Base-by-base conservation (phyloP, 2,797 vertebrate species). In the Paramormyrops hopkinsi region DNA sequence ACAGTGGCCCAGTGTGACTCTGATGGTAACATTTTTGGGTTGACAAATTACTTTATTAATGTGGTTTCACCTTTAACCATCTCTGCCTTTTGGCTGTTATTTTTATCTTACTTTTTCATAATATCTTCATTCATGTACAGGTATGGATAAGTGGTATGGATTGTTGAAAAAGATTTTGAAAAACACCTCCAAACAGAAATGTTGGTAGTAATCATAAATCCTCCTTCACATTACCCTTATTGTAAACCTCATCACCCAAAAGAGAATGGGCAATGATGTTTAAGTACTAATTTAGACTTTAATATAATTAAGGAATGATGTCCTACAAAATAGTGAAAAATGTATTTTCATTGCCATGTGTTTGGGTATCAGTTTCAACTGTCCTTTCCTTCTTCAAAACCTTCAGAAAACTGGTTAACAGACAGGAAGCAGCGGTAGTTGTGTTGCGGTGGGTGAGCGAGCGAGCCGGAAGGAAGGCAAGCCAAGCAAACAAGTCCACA, bases 241-340 rank as follows among this genome's bases (percentile, higher is more conserved):
- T 14, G n/a, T 41, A 86, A 86, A 62, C 59, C 41, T 65, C 82
- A 53, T 86, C 50, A 73, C 83, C 65, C 14, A 86, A 17, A 46
- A 65, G 59, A 53, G 33, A 41, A 51, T 7, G 46, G 53, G n/a
- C 29, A n/a, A 37, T 53, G 29, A 29, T 87, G 48, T 44, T 50
- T 50, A 62, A 87, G 37, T 82, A 59, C 69, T 5, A 53, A 87
- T 79, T 62, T 89, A 11, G 8, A 59, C 59, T 87, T 54, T 59
- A 87, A 79, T 62, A 59, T 87, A 46, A 46, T 79, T 89, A 33
- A 87, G 69, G 9, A 53, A 76, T 17, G 33, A 89, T 62, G 53
- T 46, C 85, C 51, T 44, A 88, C 50, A 89, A 56, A 73, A 88
- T 7, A 33, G 22, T 17, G 5, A 46, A 41, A 44, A 87, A 86